Conservation (phyloP, 2,797 vertebrate species). For the Oreortyx pictus region DNA sequence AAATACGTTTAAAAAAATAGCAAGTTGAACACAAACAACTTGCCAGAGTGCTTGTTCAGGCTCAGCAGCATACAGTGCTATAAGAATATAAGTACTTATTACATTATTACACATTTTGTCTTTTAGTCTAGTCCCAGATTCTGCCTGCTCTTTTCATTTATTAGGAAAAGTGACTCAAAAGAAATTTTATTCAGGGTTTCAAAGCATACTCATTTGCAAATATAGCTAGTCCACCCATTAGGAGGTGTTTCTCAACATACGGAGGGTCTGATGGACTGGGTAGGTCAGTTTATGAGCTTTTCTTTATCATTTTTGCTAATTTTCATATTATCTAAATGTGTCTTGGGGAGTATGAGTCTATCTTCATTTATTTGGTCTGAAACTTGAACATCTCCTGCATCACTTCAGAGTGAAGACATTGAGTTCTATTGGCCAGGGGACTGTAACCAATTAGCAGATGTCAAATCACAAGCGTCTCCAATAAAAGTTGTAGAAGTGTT, state of each 20-base stretch:
- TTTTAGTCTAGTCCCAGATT: neutral
- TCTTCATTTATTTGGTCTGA: neutral
- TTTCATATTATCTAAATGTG: neutral
- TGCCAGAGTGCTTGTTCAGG: neutral
- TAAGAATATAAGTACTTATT: neutral
- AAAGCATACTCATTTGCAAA: neutral
- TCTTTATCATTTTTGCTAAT: neutral
- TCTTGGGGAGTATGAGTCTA: neutral
- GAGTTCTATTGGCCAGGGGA: neutral
- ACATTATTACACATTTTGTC: neutral
- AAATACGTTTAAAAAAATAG: neutral
- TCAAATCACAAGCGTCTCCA: neutral
- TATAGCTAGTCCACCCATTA: neutral
- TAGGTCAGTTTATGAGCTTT: neutral
- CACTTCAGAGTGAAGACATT: neutral
- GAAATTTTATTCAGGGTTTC: neutral
- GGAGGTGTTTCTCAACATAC: neutral
- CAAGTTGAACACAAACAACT: neutral
- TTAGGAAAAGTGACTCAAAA: neutral
- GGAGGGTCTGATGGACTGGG: neutral
- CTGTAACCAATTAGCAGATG: neutral
- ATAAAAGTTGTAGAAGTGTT: slow-evolving; percentile 34
- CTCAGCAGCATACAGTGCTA: neutral
- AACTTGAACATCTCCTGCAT: neutral
- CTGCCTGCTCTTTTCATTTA: neutral